Evolutionary conservation across 92 coral and sea anemone genomes (phyloP), one percentile per base, ranked within the genome.

Genomic region (Meandrina meandrites): DNA sequence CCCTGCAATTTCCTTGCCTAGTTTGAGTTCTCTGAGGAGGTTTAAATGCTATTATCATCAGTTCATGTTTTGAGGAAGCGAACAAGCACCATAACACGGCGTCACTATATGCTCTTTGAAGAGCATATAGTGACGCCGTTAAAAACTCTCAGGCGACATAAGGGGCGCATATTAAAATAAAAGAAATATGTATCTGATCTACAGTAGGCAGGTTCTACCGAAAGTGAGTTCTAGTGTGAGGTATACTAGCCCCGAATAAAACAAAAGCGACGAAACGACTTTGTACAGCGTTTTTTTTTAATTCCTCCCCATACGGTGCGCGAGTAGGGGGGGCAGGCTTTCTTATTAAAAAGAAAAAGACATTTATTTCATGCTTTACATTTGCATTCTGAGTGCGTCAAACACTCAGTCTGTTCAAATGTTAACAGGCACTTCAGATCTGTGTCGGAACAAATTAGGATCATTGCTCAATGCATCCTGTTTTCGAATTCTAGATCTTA

Each of bases 301-400:
- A 34, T 27, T 81, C 47, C 71, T 79, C 82, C 84, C 84, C n/a
- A 19, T 81, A 81, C 36, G 58, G 84, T 34, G 74, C 75, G 56
- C 54, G 72, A 34, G 75, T 56, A 79, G 72, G 84, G 72, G 84
- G 81, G 81, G 81, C 30, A n/a, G 17, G 28, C n/a, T 27, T 15
- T 24, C 31, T 24, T 32, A 27, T 64, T n/a, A 64, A n/a, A 64
- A 64, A 64, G n/a, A 24, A 64, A 4, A 9, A 24, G 30, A 24
- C 8, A 64, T 45, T 48, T 48, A 9, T 66, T 66, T 11, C 18
- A 28, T 48, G 11, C 28, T 66, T 4, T 18, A 28, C n/a, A 66
- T 66, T 27, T 66, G 71, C 71, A 66, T 66, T 66, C 17, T 11
- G 34, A 9, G 34, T 66, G 70, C 4, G 31, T 27, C 32, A 9